Base-by-base conservation (phyloP, 2,797 vertebrate species). In the Helicolenus hilgendorfi region DNA sequence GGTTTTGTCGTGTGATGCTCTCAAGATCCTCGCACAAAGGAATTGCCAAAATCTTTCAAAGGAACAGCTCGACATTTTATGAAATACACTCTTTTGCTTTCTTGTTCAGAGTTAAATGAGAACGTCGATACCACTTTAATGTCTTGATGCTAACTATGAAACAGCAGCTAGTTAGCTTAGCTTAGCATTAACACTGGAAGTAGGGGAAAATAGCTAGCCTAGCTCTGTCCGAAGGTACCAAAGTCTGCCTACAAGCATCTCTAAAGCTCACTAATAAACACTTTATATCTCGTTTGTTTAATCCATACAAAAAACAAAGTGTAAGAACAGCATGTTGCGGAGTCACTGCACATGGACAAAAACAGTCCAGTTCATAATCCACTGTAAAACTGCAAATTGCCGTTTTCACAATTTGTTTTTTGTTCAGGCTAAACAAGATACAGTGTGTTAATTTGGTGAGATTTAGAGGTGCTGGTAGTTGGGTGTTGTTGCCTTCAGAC, bases 1-100 rank as follows among this genome's bases (percentile, higher is more conserved):
- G 33, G 49, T 64, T 68, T 80, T 86, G 64, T 64, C 18, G 18
- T 49, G 24, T 80, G 35, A 79, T 63, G 38, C 26, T 69, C 38
- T 65, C 36, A 85, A 74, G 72, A 24, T 29, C 15, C 1, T 68
- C 14, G 31, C 53, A 70, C 49, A 35, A 72, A 55, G 31, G 36
- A 69, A 65, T 60, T 22, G 10, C 11, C 3, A 24, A 78, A 18
- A 63, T 33, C 3, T 81, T 29, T 56, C 18, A 26, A 80, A 65
- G 26, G 24, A 80, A 69, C 10, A 24, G 10, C 6, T 74, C 0
- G 2, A 53, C 2, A 49, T n/a, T 56, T 60, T 11, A 8, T 22
- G 18, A 82, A 58, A 63, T 18, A 38, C 13, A 18, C 35, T 29
- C 10, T 36, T 58, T 20, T 77, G 22, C 5, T 38, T 24, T 70